Conservation (phyloP, 2,113 vertebrate species). For the Oryzias woworae region DNA sequence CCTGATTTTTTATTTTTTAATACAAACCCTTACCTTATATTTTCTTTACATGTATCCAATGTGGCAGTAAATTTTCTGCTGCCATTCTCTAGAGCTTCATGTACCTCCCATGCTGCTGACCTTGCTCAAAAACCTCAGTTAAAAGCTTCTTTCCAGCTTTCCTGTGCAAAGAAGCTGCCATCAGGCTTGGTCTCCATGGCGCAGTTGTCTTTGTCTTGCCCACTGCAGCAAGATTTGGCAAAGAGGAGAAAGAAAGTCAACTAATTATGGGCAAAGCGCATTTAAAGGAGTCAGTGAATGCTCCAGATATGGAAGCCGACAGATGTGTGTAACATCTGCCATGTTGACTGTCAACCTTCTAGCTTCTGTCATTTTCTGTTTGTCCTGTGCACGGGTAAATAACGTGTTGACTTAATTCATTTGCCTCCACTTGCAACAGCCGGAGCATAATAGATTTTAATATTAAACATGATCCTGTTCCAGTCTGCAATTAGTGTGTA, state of each 20-base stretch:
- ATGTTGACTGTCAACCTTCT: slow-evolving; percentile 64
- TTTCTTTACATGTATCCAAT: not conserved
- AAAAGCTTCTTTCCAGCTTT: slow-evolving; percentile 5
- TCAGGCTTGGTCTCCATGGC: slow-evolving; percentile 2
- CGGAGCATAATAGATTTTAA: slow-evolving; percentile 67
- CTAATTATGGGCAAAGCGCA: slow-evolving; percentile 59
- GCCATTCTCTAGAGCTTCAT: not conserved
- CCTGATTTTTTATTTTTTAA: not conserved
- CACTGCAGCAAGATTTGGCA: slow-evolving; percentile 31
- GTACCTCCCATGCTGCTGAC: not conserved
- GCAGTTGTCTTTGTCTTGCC: slow-evolving; percentile 24
- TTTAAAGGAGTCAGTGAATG: slow-evolving; percentile 69
- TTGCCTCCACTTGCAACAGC: slow-evolving; percentile 63
- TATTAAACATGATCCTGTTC: slow-evolving; percentile 68
- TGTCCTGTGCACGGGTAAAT: slow-evolving; percentile 62
- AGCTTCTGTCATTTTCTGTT: slow-evolving; percentile 66
- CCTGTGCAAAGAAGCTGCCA: slow-evolving; percentile 12
- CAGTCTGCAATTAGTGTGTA: slow-evolving; percentile 69
- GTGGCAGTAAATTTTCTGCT: not conserved
- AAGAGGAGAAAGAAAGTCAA: slow-evolving; percentile 36
- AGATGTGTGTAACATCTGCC: slow-evolving; percentile 76
- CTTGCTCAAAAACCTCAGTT: not conserved
- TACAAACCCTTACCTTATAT: not conserved
- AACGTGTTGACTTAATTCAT: slow-evolving; percentile 75
- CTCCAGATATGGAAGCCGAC: slow-evolving; percentile 54